A percentile compares a stretch with the other conserved stretches of the same genome.
phyloP scores from a whole-genome alignment of 2,113 vertebrate species.

The Alethe castanea region DNA sequence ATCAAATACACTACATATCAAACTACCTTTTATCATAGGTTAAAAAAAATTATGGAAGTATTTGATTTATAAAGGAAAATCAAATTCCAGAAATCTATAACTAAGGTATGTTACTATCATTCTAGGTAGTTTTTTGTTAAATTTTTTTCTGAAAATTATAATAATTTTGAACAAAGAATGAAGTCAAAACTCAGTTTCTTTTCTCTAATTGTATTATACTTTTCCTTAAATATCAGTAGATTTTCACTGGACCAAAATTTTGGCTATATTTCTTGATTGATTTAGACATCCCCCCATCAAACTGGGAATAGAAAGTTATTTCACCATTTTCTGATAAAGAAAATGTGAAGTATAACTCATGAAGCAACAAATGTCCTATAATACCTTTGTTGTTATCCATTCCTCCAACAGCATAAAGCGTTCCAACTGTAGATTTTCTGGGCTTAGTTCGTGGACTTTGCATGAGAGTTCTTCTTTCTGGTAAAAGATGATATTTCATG shows the following conservation, averaged over 20 bases:
- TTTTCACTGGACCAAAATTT: background rate
- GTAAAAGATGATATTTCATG: slow-evolving; percentile 83
- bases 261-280: background rate
- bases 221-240: background rate
- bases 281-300: accelerated
- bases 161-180: background rate
- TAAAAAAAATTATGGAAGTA: background rate
- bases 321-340: background rate
- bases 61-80: background rate
- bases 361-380: background rate
- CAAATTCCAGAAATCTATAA: background rate
- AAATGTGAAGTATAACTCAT: background rate
- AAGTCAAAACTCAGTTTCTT: background rate
- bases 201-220: background rate
- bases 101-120: background rate
- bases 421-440: slow-evolving; percentile 82
- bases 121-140: background rate
- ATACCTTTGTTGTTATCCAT: slow-evolving; percentile 86
- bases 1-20: background rate
- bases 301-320: background rate
- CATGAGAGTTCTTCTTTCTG: slow-evolving; percentile 83
- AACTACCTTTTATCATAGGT: too few species aligned
- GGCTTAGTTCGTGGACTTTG: slow-evolving; percentile 82
- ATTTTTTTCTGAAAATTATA: background rate
- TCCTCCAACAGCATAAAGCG: slow-evolving; percentile 80